phyloP scores from a whole-genome alignment of 2,113 vertebrate species.

The Paramisgurnus dabryanus region DNA sequence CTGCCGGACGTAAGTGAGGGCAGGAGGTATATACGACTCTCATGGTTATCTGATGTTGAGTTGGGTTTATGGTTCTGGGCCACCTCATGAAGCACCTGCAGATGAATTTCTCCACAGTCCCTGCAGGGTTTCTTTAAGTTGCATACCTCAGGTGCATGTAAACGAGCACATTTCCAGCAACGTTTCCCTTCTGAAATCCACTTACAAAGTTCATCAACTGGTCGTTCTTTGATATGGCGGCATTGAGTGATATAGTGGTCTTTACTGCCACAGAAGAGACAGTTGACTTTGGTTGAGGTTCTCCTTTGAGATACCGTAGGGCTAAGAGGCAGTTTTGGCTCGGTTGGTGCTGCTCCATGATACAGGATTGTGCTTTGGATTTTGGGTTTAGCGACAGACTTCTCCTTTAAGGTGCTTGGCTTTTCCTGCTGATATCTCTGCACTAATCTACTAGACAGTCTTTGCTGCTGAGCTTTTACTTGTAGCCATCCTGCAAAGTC shows the following conservation, averaged over 20 bases:
- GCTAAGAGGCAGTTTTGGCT: neutral
- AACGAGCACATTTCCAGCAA: constrained; percentile 7
- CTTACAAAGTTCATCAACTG: neutral
- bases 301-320: neutral
- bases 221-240: neutral
- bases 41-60: neutral
- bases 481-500: neutral
- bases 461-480: constrained; percentile 1
- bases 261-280: neutral
- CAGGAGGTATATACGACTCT: neutral
- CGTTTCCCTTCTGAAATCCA: neutral
- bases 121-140: neutral
- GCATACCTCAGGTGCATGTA: neutral
- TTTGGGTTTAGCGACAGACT: neutral
- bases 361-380: neutral
- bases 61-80: neutral
- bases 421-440: neutral
- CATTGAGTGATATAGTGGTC: neutral
- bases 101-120: neutral
- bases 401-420: neutral
- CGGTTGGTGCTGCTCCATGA: neutral
- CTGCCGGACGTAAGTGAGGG: neutral
- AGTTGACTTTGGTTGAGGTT: neutral
- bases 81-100: neutral
- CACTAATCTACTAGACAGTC: neutral